Percentiles rank a stretch among this genome's conserved stretches.
These are phyloP conservation scores for Tragelaphus imberbis DNA, from an alignment of 2,113 vertebrate species.

Conservation along the genomic window DNA sequence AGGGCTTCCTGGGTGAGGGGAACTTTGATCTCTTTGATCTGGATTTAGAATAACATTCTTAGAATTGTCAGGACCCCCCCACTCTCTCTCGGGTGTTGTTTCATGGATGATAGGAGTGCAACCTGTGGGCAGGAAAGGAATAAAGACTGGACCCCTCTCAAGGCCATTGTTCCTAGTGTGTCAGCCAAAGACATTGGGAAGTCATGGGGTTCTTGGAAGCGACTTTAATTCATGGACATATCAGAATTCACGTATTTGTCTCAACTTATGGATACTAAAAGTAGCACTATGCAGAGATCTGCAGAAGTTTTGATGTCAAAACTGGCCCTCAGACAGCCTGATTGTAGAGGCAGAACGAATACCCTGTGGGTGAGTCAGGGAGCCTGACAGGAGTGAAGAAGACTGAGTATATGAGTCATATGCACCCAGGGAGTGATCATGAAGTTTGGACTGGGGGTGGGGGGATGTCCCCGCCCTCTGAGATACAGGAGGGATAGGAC, in stretches of 20 bases:
- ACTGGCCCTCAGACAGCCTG: neutral
- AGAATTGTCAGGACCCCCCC: neutral
- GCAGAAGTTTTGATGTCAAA: neutral
- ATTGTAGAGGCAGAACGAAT: neutral
- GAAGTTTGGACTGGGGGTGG: neutral
- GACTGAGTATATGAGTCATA: neutral
- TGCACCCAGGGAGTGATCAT: neutral
- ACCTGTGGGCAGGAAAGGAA: neutral
- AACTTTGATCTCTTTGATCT: neutral
- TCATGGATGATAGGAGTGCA: neutral
- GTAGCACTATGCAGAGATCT: neutral
- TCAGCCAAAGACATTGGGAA: neutral
- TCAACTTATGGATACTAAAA: neutral
- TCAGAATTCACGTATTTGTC: neutral
- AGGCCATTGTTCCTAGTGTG: too few relatives aligned
- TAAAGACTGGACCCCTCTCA: neutral
- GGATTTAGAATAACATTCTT: neutral
- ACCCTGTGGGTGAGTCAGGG: accelerated
- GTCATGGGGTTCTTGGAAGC: neutral
- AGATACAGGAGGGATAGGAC: accelerated
- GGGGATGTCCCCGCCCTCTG: neutral
- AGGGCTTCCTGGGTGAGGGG: neutral
- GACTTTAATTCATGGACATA: neutral
- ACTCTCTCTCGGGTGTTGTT: neutral
- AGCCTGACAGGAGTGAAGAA: neutral